Base-by-base conservation (phyloP, 2,888 invertebrate species). In the Synergus umbraculus region DNA sequence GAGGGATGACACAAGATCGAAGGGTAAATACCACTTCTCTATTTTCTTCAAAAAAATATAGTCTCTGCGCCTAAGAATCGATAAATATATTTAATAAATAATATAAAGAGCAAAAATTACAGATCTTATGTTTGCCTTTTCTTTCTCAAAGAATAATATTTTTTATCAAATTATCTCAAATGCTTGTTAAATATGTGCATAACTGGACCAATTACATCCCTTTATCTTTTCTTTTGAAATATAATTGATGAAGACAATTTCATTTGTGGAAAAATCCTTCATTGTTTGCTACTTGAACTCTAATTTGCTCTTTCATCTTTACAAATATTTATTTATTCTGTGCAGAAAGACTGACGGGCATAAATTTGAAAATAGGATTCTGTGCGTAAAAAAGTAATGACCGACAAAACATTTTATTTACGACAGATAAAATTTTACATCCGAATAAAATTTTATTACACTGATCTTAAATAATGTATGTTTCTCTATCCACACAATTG, bases 201-300 rank as follows among this genome's bases (percentile, higher is more conserved):
- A 9, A 67, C 18, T 46, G 43, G 12, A 44, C 22, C 44, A 67
- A 67, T 67, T 67, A 67, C 44, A 67, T 13, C 44, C 4, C 4
- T 67, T 67, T 67, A 67, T 67, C 44, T 67, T 44, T 18, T 18
- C 67, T 67, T 44, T 67, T 44, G 67, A 44, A 67, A 67, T 18
- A 67, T 67, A 46, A 67, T 67, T 67, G 67, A 67, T 67, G 43
- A 67, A 44, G 67, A 22, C 67, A 67, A 18, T 46, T 67, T 67
- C 43, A 67, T 67, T 67, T 46, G 44, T 22, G 18, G 15, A 44
- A 44, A 66, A 37, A 37, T 37, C 37, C 37, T 37, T 37, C 37
- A 66, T 66, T 66, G 44, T 43, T 7, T 66, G 44, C 43, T 66
- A 67, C 67, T 46, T 46, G 67, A 67, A 18, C 18, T 44, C n/a